Percentiles rank a stretch among this genome's conserved stretches.
phyloP scores from a whole-genome alignment of 2,797 vertebrate genomes.

The Diceros bicornis region DNA sequence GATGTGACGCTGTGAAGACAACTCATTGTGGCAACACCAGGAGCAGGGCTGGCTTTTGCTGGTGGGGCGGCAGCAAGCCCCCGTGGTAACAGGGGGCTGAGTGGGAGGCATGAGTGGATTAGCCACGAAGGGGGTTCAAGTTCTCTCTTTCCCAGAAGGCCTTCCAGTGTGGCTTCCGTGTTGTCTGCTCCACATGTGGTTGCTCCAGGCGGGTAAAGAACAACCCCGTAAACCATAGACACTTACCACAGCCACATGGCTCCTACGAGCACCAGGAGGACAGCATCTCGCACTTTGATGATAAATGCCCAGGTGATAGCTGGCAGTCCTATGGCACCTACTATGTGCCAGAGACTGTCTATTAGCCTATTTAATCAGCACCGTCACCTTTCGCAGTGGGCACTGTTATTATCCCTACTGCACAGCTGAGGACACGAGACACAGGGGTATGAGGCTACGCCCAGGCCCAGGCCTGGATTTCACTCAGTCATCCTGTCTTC shows the following conservation, averaged over 20 bases:
- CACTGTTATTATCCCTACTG: not conserved
- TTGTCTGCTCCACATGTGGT: not conserved
- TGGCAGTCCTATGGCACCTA: accelerated
- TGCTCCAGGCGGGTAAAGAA: not conserved
- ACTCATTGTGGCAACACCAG: too few species aligned
- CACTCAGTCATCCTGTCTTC: not conserved
- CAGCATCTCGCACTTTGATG: accelerated
- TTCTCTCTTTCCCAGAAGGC: not conserved
- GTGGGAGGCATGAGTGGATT: accelerated
- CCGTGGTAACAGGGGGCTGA: not conserved
- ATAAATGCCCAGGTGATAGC: not conserved
- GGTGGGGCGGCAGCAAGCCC: accelerated
- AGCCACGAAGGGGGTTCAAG: not conserved
- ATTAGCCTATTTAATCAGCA: too few species aligned
- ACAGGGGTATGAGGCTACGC: too few species aligned
- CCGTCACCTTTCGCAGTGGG: too few species aligned
- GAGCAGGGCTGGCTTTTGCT: too few species aligned
- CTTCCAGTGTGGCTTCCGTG: accelerated
- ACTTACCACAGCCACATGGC: accelerated
- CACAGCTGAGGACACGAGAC: not conserved
- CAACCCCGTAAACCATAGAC: not conserved
- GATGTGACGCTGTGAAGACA: not conserved
- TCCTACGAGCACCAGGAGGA: not conserved
- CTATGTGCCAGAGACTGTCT: too few species aligned
- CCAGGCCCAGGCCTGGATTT: not conserved